phyloP scores from a whole-genome alignment of 2,888 invertebrate genomes.

The Napeogenes inachia region DNA sequence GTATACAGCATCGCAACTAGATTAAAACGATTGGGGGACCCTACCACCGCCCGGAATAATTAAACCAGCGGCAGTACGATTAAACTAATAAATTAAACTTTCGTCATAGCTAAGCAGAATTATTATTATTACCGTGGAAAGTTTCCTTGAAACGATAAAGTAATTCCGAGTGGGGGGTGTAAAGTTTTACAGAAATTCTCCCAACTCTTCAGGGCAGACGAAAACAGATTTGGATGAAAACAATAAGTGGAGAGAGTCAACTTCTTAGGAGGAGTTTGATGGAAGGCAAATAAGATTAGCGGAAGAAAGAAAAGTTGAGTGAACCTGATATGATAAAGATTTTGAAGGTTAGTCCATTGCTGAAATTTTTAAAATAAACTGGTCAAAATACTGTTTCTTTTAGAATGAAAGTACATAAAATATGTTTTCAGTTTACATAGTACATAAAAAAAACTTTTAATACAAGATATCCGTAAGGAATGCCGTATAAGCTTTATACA shows the following conservation, averaged over 20 bases:
- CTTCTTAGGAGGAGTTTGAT: conserved; percentile 71
- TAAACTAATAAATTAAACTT: conserved; percentile 76
- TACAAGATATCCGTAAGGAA: too few relatives aligned
- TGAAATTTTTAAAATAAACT: too few relatives aligned
- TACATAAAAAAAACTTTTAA: too few relatives aligned
- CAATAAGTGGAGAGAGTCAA: conserved; percentile 46
- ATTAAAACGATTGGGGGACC: conserved; percentile 24
- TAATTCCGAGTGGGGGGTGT: conserved; percentile 50
- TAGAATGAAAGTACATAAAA: too few relatives aligned
- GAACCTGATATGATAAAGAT: conserved; percentile 46
- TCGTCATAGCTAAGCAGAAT: conserved; percentile 69
- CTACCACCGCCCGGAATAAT: conserved; percentile 48
- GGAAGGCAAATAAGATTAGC: conserved; percentile 75
- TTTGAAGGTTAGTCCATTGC: conserved; percentile 17
- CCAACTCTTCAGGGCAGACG: conserved; percentile 66
- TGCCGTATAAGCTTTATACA: too few relatives aligned
- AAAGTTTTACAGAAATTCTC: conserved; percentile 56
- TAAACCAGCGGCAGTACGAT: conserved; percentile 67
- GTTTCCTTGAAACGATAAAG: conserved; percentile 68
- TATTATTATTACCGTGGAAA: conserved; percentile 71
- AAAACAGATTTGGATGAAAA: conserved; percentile 72
- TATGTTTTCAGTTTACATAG: too few relatives aligned
- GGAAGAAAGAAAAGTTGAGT: conserved; percentile 67
- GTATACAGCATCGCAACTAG: conserved; percentile 18
- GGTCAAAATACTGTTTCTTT: too few relatives aligned